Base-by-base conservation (phyloP, 2,113 vertebrate species). In the Suncus etruscus region DNA sequence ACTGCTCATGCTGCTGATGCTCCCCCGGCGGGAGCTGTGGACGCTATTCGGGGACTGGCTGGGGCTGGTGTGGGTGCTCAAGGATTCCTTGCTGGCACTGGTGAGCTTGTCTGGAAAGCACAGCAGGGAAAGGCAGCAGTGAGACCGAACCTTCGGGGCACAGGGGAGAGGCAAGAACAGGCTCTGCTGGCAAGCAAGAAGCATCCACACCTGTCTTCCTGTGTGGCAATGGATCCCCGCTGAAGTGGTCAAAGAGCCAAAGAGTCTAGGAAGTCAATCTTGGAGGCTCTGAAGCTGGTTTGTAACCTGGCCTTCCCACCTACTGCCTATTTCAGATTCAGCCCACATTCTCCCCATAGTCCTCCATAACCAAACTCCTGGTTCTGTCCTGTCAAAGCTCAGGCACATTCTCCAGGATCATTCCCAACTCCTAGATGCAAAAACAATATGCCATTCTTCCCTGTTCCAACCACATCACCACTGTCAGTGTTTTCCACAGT, bases 1-100 rank as follows among this genome's bases (percentile, higher is more conserved):
- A 0, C 99, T 99, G 98, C 97, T 99, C 45, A 99, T 84, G 81
- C 99, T 99, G 97, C 98, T 99, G 58, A 99, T 97, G 97, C 99
- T 99, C 95, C 98, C 98, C 15, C 99, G 98, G 50, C 99, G 98
- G 14, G 98, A 99, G 86, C 98, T 97, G 1, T 98, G 98, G 8
- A 98, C 96, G 0, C 98, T 97, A 39, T 92, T 97, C 0, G 98
- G 98, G 1, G 97, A 98, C 77, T 98, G 98, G 93, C 96, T 97
- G 0, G 98, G 99, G 94, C 98, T 99, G 3, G 95, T 98, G 0
- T 98, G 98, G 47, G 98, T 96, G 47, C 98, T 98, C 94, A 99
- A 93, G 1, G 98, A 97, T 83, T 99, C 99, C 92, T 97, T 98
- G 75, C 98, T 99, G 92, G 98, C 98, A 86, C 96, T 99, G 10